Evolutionary conservation across 2,113 vertebrate species (phyloP).

Genomic region (zebrafish (Danio rerio)): DNA sequence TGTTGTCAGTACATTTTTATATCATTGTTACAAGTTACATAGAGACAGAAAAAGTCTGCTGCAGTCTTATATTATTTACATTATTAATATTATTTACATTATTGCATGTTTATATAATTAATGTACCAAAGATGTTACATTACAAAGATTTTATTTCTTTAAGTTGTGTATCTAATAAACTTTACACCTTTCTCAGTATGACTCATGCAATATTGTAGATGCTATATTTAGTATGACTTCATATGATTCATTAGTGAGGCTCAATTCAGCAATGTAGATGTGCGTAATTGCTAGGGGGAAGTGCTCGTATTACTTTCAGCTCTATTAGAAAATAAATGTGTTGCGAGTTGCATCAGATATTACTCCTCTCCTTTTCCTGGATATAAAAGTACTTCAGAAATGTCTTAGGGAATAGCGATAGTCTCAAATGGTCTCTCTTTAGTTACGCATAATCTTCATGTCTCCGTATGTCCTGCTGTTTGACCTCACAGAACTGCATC

Average conservation of each 20-base stretch:
- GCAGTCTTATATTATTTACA: too few relatives aligned
- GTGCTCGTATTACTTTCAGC: not conserved
- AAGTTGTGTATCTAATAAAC: not conserved
- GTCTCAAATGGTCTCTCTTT: not conserved
- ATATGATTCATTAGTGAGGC: conserved; percentile 6
- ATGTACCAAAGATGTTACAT: too few relatives aligned
- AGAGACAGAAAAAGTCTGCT: too few relatives aligned
- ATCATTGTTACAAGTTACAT: too few relatives aligned
- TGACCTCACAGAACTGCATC: conserved; percentile 22
- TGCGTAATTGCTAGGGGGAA: not conserved
- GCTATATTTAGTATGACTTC: conserved; percentile 3
- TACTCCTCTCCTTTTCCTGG: not conserved
- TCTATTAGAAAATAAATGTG: not conserved
- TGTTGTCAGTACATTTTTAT: too few relatives aligned
- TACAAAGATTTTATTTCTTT: not conserved
- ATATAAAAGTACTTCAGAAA: not conserved
- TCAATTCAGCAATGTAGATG: not conserved
- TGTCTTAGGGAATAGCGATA: not conserved
- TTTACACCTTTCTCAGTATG: not conserved
- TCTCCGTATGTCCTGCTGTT: conserved; percentile 1
- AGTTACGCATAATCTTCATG: conserved; percentile 2
- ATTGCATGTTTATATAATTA: too few relatives aligned
- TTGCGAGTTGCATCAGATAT: not conserved
- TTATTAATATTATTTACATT: too few relatives aligned
- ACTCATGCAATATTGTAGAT: conserved; percentile 3